A percentile compares a stretch with the other conserved stretches of the same genome.
Evolutionary conservation across 1,140 invertebrate species (phyloP).

Genomic region (Cotesia chilonis): DNA sequence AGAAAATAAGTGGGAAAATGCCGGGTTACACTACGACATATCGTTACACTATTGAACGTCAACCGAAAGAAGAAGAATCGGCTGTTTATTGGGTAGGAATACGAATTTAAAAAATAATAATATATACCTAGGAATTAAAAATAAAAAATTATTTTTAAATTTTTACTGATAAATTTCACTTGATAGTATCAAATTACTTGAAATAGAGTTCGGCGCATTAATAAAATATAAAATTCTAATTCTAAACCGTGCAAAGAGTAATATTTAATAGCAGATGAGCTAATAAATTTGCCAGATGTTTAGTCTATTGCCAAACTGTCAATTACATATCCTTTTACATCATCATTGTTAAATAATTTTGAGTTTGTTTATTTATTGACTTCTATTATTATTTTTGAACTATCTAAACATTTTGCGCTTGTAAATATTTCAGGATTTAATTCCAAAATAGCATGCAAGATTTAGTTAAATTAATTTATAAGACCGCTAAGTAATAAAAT

Average conservation of each 20-base stretch:
- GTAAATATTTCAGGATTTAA: too few species aligned
- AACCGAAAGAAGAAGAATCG: conserved; percentile 58
- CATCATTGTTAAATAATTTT: background rate
- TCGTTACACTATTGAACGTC: conserved; percentile 53
- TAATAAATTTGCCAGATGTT: background rate
- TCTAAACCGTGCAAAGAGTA: background rate
- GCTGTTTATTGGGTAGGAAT: conserved; percentile 60
- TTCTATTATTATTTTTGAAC: background rate
- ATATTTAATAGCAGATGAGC: background rate
- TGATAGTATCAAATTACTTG: too few species aligned
- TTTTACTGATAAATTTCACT: background rate
- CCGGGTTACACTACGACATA: conserved; percentile 57
- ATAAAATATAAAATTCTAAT: too few species aligned
- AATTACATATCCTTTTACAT: background rate
- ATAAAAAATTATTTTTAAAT: background rate
- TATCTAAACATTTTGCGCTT: background rate
- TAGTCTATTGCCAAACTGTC: conserved; percentile 2
- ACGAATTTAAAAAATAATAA: conserved; percentile 30
- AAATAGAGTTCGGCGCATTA: too few species aligned
- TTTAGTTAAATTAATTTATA: background rate
- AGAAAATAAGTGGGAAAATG: conserved; percentile 45
- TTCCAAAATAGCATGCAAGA: too few species aligned
- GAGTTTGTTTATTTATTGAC: background rate
- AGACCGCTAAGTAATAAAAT: background rate
- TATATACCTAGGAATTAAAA: background rate